Percentiles rank a stretch among this genome's conserved stretches.
phyloP scores from a whole-genome alignment of 2,797 vertebrate species.

The Sciurus vulgaris region DNA sequence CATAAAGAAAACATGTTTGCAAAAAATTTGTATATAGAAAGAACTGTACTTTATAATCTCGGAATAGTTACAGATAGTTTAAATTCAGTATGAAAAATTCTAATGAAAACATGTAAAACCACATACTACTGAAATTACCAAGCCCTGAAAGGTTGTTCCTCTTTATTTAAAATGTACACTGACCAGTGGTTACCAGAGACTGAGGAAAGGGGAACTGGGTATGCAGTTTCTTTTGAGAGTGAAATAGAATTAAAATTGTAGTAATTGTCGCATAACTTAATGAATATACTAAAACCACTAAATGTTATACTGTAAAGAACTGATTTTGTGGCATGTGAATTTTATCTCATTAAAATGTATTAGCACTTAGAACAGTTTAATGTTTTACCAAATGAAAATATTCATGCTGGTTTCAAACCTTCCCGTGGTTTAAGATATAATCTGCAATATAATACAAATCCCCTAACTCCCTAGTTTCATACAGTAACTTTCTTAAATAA shows the following conservation, averaged over 20 bases:
- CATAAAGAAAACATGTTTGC: conserved; percentile 35
- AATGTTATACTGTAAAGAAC: conserved; percentile 29
- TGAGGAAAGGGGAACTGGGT: background rate
- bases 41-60: background rate
- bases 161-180: background rate
- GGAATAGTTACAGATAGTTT: background rate
- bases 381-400: conserved; percentile 54
- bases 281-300: background rate
- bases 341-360: background rate
- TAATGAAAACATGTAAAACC: background rate
- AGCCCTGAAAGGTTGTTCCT: background rate
- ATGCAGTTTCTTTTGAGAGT: background rate
- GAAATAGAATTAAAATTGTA: background rate
- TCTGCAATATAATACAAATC: background rate
- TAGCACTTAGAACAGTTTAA: background rate
- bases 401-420: background rate
- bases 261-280: background rate
- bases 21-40: conserved; percentile 33
- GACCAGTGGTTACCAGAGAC: background rate
- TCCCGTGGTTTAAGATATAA: background rate
- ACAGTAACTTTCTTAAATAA: background rate
- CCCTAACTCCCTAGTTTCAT: background rate
- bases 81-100: background rate
- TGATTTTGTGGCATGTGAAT: conserved; percentile 40
- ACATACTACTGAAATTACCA: background rate